phyloP scores from a whole-genome alignment of 2,797 vertebrate genomes.

The Borostomias antarcticus region DNA sequence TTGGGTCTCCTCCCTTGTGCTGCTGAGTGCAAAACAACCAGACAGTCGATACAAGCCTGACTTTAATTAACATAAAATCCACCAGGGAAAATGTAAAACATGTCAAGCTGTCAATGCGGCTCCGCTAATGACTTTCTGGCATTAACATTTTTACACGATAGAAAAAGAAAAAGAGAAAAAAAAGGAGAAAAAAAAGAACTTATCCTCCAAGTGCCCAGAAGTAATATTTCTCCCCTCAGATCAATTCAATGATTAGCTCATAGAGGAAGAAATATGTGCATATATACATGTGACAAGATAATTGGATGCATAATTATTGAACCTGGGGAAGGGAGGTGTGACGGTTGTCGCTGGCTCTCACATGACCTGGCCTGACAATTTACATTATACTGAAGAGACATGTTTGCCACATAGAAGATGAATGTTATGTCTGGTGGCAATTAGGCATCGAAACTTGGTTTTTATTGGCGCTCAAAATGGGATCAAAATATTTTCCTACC shows the following conservation, averaged over 20 bases:
- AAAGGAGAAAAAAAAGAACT: not conserved
- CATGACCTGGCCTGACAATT: slow-evolving; percentile 15
- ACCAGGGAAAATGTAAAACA: slow-evolving; percentile 45
- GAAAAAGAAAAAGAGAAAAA: not conserved
- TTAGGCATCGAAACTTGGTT: not conserved
- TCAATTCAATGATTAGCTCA: slow-evolving; percentile 23
- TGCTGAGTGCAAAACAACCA: slow-evolving; percentile 12
- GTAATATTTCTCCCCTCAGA: slow-evolving; percentile 25
- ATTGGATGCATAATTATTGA: slow-evolving; percentile 35
- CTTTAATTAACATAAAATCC: slow-evolving; percentile 55
- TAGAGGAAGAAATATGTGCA: slow-evolving; percentile 16
- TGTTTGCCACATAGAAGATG: not conserved
- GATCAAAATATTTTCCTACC: slow-evolving; percentile 2
- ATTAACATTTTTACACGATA: slow-evolving; percentile 43
- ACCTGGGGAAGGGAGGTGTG: not conserved
- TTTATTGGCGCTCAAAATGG: slow-evolving; percentile 1
- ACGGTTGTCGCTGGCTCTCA: slow-evolving; percentile 12
- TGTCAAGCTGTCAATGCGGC: slow-evolving; percentile 44
- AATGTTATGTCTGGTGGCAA: not conserved
- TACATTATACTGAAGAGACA: not conserved
- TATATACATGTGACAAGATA: slow-evolving; percentile 21
- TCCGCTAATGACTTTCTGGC: slow-evolving; percentile 41
- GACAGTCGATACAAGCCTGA: slow-evolving; percentile 50
- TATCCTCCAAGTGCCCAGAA: not conserved
- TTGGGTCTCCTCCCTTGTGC: slow-evolving; percentile 21